A percentile compares a stretch with the other conserved stretches of the same genome.
These are phyloP conservation scores for Phaethornis superciliosus DNA, from an alignment of 2,113 vertebrate species.

Conservation along the genomic window DNA sequence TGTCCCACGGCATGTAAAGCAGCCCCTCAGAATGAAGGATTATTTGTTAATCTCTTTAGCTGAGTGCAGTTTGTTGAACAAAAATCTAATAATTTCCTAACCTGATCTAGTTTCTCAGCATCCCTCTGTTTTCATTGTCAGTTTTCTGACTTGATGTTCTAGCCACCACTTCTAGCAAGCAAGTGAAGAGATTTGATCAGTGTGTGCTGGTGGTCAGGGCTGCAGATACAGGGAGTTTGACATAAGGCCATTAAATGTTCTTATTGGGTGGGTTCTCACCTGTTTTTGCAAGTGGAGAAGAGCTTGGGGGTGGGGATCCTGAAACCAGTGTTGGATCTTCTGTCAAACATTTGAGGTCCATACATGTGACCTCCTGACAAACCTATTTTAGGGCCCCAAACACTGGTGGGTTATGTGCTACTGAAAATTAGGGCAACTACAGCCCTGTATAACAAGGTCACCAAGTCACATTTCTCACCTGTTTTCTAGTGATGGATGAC, in stretches of 20 bases:
- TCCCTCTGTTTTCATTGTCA: not conserved
- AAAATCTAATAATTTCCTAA: not conserved
- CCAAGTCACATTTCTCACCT: not conserved
- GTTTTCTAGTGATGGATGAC: not conserved
- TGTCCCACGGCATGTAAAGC: not conserved
- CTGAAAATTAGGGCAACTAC: not conserved
- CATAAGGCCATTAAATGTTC: not conserved
- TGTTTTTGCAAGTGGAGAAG: not conserved
- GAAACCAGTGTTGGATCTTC: rapidly evolving
- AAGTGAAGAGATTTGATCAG: not conserved
- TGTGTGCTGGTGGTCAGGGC: not conserved
- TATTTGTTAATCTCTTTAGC: not conserved
- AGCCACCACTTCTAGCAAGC: not conserved
- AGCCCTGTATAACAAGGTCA: not conserved
- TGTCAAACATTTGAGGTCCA: not conserved
- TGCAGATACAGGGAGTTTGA: not conserved
- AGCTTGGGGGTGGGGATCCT: not conserved
- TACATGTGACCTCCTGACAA: not conserved
- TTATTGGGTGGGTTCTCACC: not conserved
- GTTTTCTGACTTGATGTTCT: not conserved
- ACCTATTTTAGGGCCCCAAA: not conserved
- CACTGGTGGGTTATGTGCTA: not conserved
- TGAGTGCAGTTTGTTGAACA: not conserved
- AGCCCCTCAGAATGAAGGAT: not conserved
- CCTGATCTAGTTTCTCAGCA: not conserved